These are phyloP conservation scores for Drosophila nr. perissopoda DNA, from an alignment of 2,888 invertebrate species.

Conservation along the genomic window DNA sequence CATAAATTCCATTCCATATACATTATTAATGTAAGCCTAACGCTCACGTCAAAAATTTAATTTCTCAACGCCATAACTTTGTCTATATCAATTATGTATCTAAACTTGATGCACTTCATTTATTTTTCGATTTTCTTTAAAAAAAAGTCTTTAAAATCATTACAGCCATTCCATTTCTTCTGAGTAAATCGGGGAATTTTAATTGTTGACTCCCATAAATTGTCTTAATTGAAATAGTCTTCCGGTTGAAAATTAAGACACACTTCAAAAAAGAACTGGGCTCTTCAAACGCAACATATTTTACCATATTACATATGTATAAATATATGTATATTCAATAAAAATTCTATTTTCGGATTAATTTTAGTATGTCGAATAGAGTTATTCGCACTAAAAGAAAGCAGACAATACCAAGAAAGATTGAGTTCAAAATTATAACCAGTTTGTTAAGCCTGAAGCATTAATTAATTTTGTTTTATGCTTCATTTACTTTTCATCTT, in stretches of 20 bases:
- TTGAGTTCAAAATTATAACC: neutral
- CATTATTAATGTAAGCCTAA: neutral
- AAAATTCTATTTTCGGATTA: neutral
- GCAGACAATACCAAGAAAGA: neutral
- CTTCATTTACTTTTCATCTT: neutral
- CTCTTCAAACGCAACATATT: neutral
- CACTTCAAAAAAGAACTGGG: neutral
- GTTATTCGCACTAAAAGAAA: neutral
- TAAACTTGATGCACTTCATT: neutral
- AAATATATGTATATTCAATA: no score
- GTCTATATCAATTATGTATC: neutral
- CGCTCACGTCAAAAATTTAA: neutral
- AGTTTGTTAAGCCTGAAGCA: neutral
- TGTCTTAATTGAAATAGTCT: conserved; percentile 8
- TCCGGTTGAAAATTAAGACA: neutral
- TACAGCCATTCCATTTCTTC: neutral
- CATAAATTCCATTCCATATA: neutral
- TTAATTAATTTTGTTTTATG: neutral
- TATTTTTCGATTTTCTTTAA: neutral
- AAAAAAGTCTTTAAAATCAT: neutral
- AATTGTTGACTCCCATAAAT: conserved; percentile 11
- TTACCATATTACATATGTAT: neutral
- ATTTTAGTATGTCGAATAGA: neutral
- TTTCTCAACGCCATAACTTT: neutral
- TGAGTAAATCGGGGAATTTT: neutral